phyloP scores from a whole-genome alignment of 2,797 vertebrate species.

The Rousettus madagascariensis region DNA sequence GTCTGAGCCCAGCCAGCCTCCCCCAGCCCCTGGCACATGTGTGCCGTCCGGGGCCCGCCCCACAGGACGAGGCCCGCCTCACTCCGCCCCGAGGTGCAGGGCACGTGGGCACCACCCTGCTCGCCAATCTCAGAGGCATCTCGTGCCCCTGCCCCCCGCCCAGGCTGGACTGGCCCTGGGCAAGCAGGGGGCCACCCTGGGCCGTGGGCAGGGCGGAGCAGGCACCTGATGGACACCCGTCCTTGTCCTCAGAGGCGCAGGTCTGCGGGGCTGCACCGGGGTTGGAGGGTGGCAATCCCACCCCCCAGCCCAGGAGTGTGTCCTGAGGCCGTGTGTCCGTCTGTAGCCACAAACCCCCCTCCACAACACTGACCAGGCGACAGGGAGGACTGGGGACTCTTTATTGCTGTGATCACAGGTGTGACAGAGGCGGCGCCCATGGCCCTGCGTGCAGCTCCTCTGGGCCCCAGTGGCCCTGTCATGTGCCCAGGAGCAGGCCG shows the following conservation, averaged over 20 bases:
- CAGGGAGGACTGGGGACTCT: background rate
- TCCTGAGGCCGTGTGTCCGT: background rate
- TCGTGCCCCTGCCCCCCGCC: background rate
- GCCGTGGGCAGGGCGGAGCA: background rate
- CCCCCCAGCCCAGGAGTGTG: no score
- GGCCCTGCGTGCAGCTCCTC: background rate
- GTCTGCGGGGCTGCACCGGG: background rate
- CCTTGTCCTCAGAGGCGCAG: background rate
- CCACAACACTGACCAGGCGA: background rate
- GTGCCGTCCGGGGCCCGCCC: background rate
- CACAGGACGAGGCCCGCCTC: no score
- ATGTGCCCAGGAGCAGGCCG: slow-evolving; percentile 93
- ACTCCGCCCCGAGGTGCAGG: background rate
- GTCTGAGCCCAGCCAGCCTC: background rate
- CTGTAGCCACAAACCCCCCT: background rate
- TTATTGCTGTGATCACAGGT: slow-evolving; percentile 41
- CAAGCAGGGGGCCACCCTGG: background rate
- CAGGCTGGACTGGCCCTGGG: background rate
- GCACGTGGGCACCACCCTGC: background rate
- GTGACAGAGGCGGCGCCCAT: background rate
- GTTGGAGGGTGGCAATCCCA: background rate
- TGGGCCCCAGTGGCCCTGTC: slow-evolving; percentile 50
- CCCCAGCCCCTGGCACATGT: background rate
- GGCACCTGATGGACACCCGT: background rate
- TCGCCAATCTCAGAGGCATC: background rate